Evolutionary conservation across 2,113 vertebrate genomes (phyloP), one percentile per base, ranked within the genome.

Genomic region (Genyomyrus donnyi): DNA sequence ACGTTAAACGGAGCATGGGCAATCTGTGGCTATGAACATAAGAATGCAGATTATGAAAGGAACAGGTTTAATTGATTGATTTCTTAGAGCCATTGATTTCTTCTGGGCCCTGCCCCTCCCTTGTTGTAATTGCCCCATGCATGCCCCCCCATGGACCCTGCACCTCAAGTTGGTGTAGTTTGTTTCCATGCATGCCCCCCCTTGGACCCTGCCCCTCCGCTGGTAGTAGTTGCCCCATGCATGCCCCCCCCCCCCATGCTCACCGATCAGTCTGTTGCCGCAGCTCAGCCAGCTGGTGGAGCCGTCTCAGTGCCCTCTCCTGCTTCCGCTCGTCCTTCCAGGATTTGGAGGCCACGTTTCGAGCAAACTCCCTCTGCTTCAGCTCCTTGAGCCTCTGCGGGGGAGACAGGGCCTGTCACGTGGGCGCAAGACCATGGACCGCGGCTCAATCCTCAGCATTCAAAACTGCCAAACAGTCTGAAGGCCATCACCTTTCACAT

Each of bases 281-380:
- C 92, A 98, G 92, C 91, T 98, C 97, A 90, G 98, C 98, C 10
- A 99, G 96, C 93, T 97, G 97, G 91, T 99, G 98, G 70, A 99
- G 97, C 10, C 97, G 96, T 91, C 97, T 97, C 92, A 99, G 96
- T 90, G 97, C 98, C 94, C 98, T 97, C 94, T 99, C 98, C 94
- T 99, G 98, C 92, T 99, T 99, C 94, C 97, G 98, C 91, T 99
- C 98, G 96, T 99, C 98, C 96, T 99, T 99, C 98, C 98, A 99
- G 49, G 98, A 98, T 94, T 99, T 99, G 46, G 98, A 99, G 93
- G 98, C 97, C 93, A 99, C 98, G 27, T 99, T 99, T 89, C 98
- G 96, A 93, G 98, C 98, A 95, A 98, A 99, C 95, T 99, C 98
- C 90, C 98, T 96, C 93, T 99, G 98, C 94, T 99, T 98, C 93